Evolutionary conservation across 92 coral and sea anemone species (phyloP).

Genomic region (Zoanthus sociatus): DNA sequence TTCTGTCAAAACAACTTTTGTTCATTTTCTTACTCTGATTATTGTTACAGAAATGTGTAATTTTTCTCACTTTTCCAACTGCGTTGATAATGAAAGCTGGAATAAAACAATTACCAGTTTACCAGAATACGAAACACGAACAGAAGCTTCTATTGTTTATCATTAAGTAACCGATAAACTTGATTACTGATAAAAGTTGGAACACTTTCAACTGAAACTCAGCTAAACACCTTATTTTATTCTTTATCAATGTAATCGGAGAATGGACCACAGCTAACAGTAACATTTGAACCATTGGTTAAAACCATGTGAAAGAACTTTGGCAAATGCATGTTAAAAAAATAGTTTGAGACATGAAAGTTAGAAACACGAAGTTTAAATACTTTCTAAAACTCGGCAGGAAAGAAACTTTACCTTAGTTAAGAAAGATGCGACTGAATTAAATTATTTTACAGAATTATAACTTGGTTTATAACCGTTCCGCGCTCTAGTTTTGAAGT

Average conservation of each 20-base stretch:
- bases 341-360: too few species aligned
- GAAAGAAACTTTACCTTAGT: not conserved
- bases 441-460: constrained; percentile 16
- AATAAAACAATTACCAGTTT: not conserved
- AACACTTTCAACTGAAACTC: constrained; percentile 17
- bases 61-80: constrained; percentile 42
- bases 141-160: not conserved
- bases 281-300: too few species aligned
- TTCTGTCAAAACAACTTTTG: constrained; percentile 42
- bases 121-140: not conserved
- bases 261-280: not conserved
- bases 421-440: constrained; percentile 29
- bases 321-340: too few species aligned
- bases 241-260: not conserved
- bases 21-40: constrained; percentile 17
- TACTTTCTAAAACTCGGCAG: not conserved
- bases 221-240: too few species aligned
- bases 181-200: constrained; percentile 41
- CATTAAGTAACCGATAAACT: not conserved
- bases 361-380: not conserved
- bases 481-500: not conserved
- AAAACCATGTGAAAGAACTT: too few species aligned
- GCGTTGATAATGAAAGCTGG: not conserved
- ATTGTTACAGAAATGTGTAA: constrained; percentile 24
- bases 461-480: constrained; percentile 2